Evolutionary conservation across 1,140 invertebrate species (phyloP), one percentile per base, ranked within the genome.

Genomic region (Drosophila dunni): DNA sequence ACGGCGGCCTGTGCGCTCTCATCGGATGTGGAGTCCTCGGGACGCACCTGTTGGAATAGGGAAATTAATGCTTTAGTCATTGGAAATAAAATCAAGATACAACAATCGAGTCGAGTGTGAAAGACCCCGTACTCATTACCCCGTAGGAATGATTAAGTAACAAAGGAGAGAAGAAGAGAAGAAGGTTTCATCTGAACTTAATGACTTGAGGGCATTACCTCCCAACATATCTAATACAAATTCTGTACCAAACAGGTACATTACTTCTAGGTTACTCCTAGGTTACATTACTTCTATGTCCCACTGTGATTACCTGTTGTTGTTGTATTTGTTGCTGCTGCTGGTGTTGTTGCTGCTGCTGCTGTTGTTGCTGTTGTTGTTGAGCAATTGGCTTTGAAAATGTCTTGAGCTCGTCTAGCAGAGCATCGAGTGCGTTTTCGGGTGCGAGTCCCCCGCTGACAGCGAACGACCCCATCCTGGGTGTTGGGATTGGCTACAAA

Each of bases 371-470:
- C 6, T 80, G 81, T 29, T 86, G 83, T 56, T 89, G 85, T 67
- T 89, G 84, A 70, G 84, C 81, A 74, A 91, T 86, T 8, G 96
- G 96, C 77, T 95, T 95, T 33, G 95, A 95, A 92, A 97, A 97
- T 8, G 97, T 97, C 92, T 97, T 96, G 53, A 98, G 94, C 93
- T 98, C 97, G 91, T 98, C 97, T 97, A 98, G 93, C 95, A 98
- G 93, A 95, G 96, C 96, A 95, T 98, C 97, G 95, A 98, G 96
- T 95, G 97, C 96, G 95, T 97, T 98, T 95, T 97, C 97, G 93
- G 94, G 92, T 93, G 94, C 79, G 93, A 94, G 93, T 94, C 95
- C 94, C 94, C 95, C 94, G 94, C 94, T 93, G 94, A 94, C 80
- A 93, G 93, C 73, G 93, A 93, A 90, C 94, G 94, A 91, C 93